Base-by-base conservation (phyloP, 2,888 invertebrate species). In the Dioctria rufipes region DNA sequence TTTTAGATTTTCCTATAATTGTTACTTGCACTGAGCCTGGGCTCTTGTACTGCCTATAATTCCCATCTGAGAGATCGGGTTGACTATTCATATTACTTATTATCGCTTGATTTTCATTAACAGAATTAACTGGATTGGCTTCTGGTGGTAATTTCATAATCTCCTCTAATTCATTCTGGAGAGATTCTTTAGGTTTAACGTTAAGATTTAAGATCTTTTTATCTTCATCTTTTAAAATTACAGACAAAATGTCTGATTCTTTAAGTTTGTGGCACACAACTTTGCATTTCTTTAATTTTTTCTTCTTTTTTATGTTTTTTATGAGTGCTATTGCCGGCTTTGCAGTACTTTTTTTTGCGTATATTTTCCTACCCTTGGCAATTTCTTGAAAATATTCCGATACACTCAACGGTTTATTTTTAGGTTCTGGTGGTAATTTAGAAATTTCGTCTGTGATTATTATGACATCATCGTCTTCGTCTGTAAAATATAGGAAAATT, bases 401-500 rank as follows among this genome's bases (percentile, higher is more conserved):
- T 25, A 25, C 25, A 25, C 0, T 25, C 1, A 25, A 25, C 25
- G 25, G 25, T 25, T 4, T 6, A 4, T 58, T 3, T 58, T 9
- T 54, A 11, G 54, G 54, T 39, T 37, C 8, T 39, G 63, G 40
- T 4, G 8, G 5, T 37, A 40, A 63, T 2, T 4, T 11, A 9
- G 63, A 37, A 3, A 25, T 39, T 39, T 25, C 37, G 0, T 63
- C 6, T 66, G 66, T 3, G 11, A 80, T 13, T 9, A 61, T 40
- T 6, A 80, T 67, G 40, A 67, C 73, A 71, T 80, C 80, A 39
- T 80, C 80, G n/a, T 80, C 80, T 63, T 80, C 39, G 25, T 9
- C 51, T 60, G 13, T 25, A 13, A 60, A 43, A 25, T 25, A 25
- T 37, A 4, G 60, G 11, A 54, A 54, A 71, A 54, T 37, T 11